A percentile compares a stretch with the other conserved stretches of the same genome.
phyloP scores from a whole-genome alignment of 2,797 vertebrate species.

The Sparidentex hasta region DNA sequence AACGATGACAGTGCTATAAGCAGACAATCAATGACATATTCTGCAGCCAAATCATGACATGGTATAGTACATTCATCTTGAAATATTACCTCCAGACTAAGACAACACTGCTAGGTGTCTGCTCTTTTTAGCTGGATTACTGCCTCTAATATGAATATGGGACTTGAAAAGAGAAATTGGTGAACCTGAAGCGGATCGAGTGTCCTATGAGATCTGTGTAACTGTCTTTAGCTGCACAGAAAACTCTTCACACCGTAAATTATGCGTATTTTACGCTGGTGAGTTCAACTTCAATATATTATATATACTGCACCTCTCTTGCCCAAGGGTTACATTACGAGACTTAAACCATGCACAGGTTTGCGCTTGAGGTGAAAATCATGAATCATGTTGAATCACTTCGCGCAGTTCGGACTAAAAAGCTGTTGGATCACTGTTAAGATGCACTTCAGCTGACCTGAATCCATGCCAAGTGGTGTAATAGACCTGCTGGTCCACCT shows the following conservation, averaged over 20 bases:
- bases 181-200: not conserved
- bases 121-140: conserved; percentile 15
- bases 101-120: conserved; percentile 7
- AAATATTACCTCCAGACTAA: not conserved
- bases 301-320: not conserved
- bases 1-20: not conserved
- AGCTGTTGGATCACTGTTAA: not conserved
- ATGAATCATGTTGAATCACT: not conserved
- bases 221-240: not conserved
- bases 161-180: not conserved
- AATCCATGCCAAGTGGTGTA: too few species aligned
- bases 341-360: not conserved
- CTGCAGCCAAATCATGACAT: conserved; percentile 1
- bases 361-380: not conserved
- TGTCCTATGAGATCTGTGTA: not conserved
- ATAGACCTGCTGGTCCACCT: too few species aligned
- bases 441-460: too few species aligned
- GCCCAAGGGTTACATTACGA: not conserved
- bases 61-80: not conserved
- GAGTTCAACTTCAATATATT: not conserved
- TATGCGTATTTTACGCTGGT: not conserved
- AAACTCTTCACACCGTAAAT: not conserved
- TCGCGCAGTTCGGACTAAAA: not conserved
- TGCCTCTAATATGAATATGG: conserved; percentile 4
- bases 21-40: conserved; percentile 1